phyloP scores from a whole-genome alignment of 1,140 invertebrate species.

The Drosophila setifemur region DNA sequence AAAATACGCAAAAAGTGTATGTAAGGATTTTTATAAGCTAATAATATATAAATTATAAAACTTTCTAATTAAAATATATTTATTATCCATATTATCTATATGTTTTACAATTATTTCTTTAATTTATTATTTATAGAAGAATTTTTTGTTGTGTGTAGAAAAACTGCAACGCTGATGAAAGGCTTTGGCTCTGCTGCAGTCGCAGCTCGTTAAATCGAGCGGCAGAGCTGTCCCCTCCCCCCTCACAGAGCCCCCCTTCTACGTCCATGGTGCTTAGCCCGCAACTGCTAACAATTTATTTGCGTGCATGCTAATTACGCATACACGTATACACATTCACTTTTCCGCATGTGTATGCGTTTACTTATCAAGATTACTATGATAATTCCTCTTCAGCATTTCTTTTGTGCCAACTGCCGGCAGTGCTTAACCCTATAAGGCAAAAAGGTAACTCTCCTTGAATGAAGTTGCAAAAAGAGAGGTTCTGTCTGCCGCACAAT shows the following conservation, averaged over 20 bases:
- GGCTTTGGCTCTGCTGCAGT: slow-evolving; percentile 48
- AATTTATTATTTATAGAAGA: not conserved
- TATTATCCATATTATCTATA: not conserved
- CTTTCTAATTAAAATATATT: not conserved
- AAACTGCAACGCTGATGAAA: slow-evolving; percentile 49
- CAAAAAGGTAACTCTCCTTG: slow-evolving; percentile 7
- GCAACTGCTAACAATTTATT: slow-evolving; percentile 60
- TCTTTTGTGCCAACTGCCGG: slow-evolving; percentile 11
- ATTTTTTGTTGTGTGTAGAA: not conserved
- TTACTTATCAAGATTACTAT: slow-evolving; percentile 49
- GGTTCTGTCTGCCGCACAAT: not conserved
- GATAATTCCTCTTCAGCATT: slow-evolving; percentile 29
- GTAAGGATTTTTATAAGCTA: too few species aligned
- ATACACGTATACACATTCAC: slow-evolving; percentile 30
- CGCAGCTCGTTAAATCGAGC: slow-evolving; percentile 73
- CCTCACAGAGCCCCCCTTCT: not conserved
- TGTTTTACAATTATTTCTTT: not conserved
- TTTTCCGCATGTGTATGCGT: slow-evolving; percentile 14
- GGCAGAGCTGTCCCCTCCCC: slow-evolving; percentile 25
- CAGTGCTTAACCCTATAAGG: slow-evolving; percentile 19
- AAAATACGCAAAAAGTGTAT: too few species aligned
- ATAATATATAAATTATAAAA: too few species aligned
- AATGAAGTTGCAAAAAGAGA: slow-evolving; percentile 1
- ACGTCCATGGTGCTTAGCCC: slow-evolving; percentile 14
- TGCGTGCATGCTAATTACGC: slow-evolving; percentile 73